Conservation (phyloP, 1,140 invertebrate species). For the Hirudo medicinalis region DNA sequence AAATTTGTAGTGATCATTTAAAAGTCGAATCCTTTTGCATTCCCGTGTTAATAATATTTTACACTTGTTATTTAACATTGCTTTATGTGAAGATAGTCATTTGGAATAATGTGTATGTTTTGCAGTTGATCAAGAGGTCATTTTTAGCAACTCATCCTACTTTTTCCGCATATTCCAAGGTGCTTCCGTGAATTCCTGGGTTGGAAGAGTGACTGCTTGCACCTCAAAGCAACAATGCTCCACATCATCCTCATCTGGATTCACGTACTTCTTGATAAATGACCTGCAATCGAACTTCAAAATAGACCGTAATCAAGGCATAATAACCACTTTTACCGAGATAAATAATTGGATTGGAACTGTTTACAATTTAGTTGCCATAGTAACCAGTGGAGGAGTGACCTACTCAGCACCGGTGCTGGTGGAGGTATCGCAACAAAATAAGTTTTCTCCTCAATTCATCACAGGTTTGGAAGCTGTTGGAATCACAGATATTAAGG, state of each 20-base stretch:
- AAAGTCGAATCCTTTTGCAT: too few species aligned
- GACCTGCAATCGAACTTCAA: background rate
- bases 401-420: background rate
- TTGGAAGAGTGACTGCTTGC: background rate
- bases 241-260: background rate
- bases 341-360: background rate
- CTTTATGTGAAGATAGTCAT: too few species aligned
- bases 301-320: background rate
- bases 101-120: background rate
- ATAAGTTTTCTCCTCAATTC: background rate
- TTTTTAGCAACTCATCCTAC: background rate
- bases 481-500: background rate
- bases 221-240: background rate
- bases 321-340: background rate
- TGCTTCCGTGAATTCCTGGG: background rate
- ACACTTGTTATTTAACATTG: too few species aligned
- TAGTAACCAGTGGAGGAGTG: background rate
- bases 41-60: too few species aligned
- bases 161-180: conserved; percentile 9
- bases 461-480: background rate
- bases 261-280: background rate
- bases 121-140: background rate
- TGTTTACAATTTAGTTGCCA: background rate
- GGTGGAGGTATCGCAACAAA: background rate
- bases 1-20: too few species aligned